These are phyloP conservation scores for Turritopsis dohrnii DNA, from an alignment of 30 jellyfish, hydroid and myxozoan genomes.

Conservation along the genomic window DNA sequence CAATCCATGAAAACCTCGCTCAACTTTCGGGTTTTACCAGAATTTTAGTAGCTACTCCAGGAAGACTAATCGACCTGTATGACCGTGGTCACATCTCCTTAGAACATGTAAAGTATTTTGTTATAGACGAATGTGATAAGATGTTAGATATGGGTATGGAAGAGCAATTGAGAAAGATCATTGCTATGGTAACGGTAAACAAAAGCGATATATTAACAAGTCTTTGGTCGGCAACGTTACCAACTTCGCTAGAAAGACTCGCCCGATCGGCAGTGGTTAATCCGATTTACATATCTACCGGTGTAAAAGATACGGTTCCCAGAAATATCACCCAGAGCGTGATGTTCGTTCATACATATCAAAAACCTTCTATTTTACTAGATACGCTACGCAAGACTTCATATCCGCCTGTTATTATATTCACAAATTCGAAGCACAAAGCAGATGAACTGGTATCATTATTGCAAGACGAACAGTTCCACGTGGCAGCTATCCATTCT, in stretches of 20 bases:
- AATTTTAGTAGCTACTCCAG: conserved; percentile 90
- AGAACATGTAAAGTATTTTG: conserved; percentile 41
- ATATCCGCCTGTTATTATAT: conserved; percentile 83
- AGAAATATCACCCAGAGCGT: conserved; percentile 54
- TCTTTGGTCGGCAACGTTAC: conserved; percentile 95
- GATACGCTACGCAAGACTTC: conserved; percentile 58
- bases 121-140: conserved; percentile 91
- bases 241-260: conserved; percentile 65
- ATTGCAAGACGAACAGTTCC: conserved; percentile 73
- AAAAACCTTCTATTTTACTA: conserved; percentile 47
- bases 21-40: conserved; percentile 23
- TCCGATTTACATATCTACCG: conserved; percentile 62
- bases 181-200: conserved; percentile 45
- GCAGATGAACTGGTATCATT: conserved; percentile 57
- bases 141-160: conserved; percentile 92
- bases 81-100: conserved; percentile 30
- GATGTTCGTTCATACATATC: conserved; percentile 63
- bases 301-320: conserved; percentile 58
- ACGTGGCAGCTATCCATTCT: conserved; percentile 78
- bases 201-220: conserved; percentile 19
- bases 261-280: conserved; percentile 85
- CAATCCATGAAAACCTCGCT: conserved; percentile 37
- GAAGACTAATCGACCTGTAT: conserved; percentile 70
- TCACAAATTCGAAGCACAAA: conserved; percentile 37
- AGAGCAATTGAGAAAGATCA: conserved; percentile 57